Conservation (phyloP, 2,797 vertebrate genomes). For the Picus viridis region DNA sequence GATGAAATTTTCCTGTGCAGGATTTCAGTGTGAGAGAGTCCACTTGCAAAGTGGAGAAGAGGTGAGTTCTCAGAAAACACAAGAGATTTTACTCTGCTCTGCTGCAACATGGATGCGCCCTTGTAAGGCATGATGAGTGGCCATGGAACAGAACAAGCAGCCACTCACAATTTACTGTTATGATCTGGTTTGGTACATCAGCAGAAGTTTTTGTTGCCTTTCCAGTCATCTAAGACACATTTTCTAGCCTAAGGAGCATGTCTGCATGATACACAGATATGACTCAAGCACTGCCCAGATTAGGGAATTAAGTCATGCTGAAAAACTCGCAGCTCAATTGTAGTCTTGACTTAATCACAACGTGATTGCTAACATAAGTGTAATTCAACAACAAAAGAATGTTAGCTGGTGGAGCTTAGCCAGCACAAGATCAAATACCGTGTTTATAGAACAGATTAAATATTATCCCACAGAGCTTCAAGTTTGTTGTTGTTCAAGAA, state of each 20-base stretch:
- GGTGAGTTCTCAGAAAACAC: neutral
- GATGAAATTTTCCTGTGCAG: neutral
- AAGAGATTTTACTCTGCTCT: neutral
- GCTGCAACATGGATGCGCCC: neutral
- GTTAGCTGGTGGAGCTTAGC: neutral
- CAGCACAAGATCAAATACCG: neutral
- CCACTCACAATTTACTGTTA: neutral
- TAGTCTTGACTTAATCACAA: neutral
- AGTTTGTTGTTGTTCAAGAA: neutral
- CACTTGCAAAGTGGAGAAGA: neutral
- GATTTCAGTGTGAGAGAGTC: neutral
- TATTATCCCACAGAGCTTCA: neutral
- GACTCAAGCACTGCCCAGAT: neutral
- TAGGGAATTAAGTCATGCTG: neutral
- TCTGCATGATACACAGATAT: neutral
- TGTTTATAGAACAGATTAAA: neutral
- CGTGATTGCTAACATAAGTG: neutral
- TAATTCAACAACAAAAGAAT: neutral
- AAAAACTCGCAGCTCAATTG: neutral
- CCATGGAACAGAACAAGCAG: neutral
- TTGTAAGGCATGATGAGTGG: neutral
- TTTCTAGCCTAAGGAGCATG: neutral
- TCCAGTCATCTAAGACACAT: neutral
- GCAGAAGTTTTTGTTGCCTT: neutral
- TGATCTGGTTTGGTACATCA: neutral